Percentiles rank a stretch among this genome's conserved stretches.
phyloP scores from a whole-genome alignment of 2,797 vertebrate species.

The Channa striata region DNA sequence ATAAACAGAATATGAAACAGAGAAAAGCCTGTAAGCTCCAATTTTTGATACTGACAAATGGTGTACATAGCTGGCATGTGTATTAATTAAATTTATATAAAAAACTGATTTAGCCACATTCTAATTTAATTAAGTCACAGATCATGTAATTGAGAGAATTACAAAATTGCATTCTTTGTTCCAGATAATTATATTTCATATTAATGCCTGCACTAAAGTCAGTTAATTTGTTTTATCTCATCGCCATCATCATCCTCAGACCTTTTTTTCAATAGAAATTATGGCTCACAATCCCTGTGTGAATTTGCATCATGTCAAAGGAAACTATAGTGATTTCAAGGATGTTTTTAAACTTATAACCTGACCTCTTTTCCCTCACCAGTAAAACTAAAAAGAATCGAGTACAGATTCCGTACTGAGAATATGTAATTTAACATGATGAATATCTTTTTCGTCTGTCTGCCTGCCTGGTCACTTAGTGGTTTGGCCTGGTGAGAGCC shows the following conservation, averaged over 20 bases:
- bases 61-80: slow-evolving; percentile 55
- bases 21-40: slow-evolving; percentile 55
- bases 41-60: slow-evolving; percentile 60
- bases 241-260: slow-evolving; percentile 47
- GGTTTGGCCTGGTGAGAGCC: slow-evolving; percentile 53
- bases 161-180: slow-evolving; percentile 72
- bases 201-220: slow-evolving; percentile 66
- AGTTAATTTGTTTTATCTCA: slow-evolving; percentile 69
- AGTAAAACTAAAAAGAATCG: background rate
- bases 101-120: slow-evolving; percentile 71
- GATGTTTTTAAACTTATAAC: too few species aligned
- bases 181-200: slow-evolving; percentile 69
- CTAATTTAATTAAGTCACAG: slow-evolving; percentile 73
- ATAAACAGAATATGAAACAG: slow-evolving; percentile 34
- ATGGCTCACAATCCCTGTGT: slow-evolving; percentile 16
- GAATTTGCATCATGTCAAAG: slow-evolving; percentile 24
- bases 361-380: background rate
- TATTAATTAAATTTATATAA: slow-evolving; percentile 71
- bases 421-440: background rate
- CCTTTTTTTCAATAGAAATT: slow-evolving; percentile 24
- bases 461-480: slow-evolving; percentile 52
- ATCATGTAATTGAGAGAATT: slow-evolving; percentile 70
- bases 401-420: slow-evolving; percentile 7
- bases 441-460: slow-evolving; percentile 4
- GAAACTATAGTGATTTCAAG: slow-evolving; percentile 31